Conservation (phyloP, 2,797 vertebrate species). For the Psittacula echo region DNA sequence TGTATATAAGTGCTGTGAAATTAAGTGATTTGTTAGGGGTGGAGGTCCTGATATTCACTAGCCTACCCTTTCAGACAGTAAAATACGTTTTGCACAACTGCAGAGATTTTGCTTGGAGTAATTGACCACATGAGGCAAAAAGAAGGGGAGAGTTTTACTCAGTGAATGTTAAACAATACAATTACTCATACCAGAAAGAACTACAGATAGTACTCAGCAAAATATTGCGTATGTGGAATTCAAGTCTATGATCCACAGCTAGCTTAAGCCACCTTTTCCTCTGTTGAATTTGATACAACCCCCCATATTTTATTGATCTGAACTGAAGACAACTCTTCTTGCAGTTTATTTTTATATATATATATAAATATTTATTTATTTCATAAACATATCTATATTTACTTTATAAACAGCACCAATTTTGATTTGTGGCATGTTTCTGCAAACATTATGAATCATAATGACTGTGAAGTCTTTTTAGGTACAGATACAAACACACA, state of each 20-base stretch:
- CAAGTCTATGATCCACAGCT: background rate
- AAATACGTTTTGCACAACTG: background rate
- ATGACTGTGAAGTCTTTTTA: background rate
- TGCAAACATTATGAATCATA: background rate
- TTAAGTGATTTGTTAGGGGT: background rate
- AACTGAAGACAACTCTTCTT: background rate
- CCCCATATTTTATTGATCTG: background rate
- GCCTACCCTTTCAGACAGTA: background rate
- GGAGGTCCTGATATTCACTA: background rate
- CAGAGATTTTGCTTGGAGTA: background rate
- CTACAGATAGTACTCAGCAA: background rate
- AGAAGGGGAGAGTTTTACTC: background rate
- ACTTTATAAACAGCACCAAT: background rate
- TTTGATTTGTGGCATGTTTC: background rate
- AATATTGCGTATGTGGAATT: background rate
- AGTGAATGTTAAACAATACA: background rate
- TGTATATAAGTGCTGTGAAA: background rate
- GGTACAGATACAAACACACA: no score
- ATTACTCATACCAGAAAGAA: background rate
- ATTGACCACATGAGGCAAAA: background rate
- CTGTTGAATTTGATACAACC: background rate
- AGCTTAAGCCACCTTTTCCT: background rate
- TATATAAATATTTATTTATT: no score
- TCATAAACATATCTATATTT: background rate
- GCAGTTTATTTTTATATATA: background rate